A percentile compares a stretch with the other conserved stretches of the same genome.
Conservation (phyloP, 2,797 vertebrate genomes). For the Zenarchopterus dispar region DNA sequence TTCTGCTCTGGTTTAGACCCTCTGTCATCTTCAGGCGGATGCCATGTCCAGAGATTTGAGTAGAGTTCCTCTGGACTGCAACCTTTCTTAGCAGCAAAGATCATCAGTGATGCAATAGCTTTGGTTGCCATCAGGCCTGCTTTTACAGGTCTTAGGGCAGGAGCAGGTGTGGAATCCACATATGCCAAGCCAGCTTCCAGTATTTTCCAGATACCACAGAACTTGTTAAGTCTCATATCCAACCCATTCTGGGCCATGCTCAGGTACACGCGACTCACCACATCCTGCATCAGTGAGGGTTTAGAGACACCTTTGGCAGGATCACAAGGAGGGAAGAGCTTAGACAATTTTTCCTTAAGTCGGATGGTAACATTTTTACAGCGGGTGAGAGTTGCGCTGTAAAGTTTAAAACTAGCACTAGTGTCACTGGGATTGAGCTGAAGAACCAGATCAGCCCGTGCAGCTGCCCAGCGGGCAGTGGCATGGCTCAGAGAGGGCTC, state of each 20-base stretch:
- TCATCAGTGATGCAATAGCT: constrained; percentile 77
- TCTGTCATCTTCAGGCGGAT: constrained; percentile 48
- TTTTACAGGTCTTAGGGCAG: constrained; percentile 76
- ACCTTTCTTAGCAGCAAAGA: constrained; percentile 67
- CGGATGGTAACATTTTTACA: constrained; percentile 73
- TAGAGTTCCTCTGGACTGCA: constrained; percentile 78
- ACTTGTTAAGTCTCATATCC: constrained; percentile 59
- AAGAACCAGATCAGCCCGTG: constrained; percentile 75
- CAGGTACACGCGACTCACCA: constrained; percentile 83
- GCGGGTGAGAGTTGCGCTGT: constrained; percentile 71
- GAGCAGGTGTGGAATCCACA: constrained; percentile 63
- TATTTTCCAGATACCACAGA: constrained; percentile 72
- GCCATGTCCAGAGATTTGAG: constrained; percentile 82
- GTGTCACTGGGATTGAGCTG: constrained; percentile 65
- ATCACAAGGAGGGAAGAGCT: constrained; percentile 36
- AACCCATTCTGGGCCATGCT: constrained; percentile 77
- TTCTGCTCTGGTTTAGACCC: constrained; percentile 50
- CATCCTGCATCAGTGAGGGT: constrained; percentile 77
- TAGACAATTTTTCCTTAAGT: constrained; percentile 58
- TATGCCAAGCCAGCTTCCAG: constrained; percentile 85
- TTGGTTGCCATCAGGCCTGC: constrained; percentile 83
- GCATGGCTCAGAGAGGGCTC: constrained; percentile 81
- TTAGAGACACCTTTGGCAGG: constrained; percentile 17
- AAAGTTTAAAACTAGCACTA: constrained; percentile 68
- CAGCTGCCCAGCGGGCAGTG: constrained; percentile 86